phyloP scores from a whole-genome alignment of 2,113 vertebrate genomes.

The Eclectus roratus region DNA sequence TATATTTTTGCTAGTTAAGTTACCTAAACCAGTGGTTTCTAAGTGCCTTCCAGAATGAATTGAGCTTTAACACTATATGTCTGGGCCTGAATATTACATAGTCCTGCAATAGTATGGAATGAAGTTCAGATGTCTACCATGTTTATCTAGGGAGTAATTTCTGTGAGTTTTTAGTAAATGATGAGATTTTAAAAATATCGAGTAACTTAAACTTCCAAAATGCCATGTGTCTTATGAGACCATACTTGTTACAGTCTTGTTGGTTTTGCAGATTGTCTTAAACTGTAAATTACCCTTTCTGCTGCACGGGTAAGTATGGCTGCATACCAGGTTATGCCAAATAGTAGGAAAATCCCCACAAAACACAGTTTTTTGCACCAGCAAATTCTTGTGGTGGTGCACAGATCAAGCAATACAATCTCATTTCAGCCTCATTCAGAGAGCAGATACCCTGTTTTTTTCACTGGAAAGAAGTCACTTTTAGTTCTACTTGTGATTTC shows the following conservation, averaged over 20 bases:
- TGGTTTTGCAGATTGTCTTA: slow-evolving; percentile 16
- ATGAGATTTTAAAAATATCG: neutral
- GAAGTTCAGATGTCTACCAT: neutral
- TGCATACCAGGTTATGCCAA: neutral
- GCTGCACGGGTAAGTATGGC: slow-evolving; percentile 18
- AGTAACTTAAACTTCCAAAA: neutral
- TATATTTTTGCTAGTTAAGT: neutral
- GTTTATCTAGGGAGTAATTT: neutral
- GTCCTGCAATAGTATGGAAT: neutral
- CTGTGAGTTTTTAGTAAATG: neutral
- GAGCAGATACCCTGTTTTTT: neutral
- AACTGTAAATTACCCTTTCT: slow-evolving; percentile 5
- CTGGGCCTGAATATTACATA: neutral
- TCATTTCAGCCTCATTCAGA: neutral
- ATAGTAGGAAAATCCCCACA: neutral
- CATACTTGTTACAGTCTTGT: neutral
- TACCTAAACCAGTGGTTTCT: neutral
- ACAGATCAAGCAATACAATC: neutral
- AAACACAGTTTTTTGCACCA: neutral
- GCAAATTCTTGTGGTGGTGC: neutral
- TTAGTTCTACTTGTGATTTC: neutral
- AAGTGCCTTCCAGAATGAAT: neutral
- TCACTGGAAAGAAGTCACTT: neutral
- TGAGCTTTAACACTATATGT: neutral
- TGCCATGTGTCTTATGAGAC: neutral